These are phyloP conservation scores for Bovichtus diacanthus DNA, from an alignment of 2,797 vertebrate species.

Conservation along the genomic window DNA sequence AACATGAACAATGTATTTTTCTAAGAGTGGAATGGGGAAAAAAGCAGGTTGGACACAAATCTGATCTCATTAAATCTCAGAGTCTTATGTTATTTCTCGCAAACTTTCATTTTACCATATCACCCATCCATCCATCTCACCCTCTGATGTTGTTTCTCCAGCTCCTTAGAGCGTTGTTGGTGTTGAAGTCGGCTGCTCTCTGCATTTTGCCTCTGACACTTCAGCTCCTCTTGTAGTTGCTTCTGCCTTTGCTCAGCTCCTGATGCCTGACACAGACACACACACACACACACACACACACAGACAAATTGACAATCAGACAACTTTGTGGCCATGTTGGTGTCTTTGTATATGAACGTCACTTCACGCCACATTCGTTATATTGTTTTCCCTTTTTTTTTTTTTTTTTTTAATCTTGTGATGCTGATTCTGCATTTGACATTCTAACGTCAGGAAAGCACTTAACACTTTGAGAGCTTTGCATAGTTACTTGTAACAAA, in stretches of 20 bases:
- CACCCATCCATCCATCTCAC: constrained; percentile 56
- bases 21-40: background rate
- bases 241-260: constrained; percentile 81
- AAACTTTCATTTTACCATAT: background rate
- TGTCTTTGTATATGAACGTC: background rate
- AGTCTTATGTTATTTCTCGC: background rate
- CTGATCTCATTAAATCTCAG: background rate
- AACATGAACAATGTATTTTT: background rate
- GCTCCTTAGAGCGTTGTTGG: constrained; percentile 82
- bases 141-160: constrained; percentile 86
- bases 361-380: background rate
- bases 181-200: constrained; percentile 83
- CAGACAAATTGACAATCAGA: background rate
- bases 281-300: constrained; percentile 32
- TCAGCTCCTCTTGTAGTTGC: constrained; percentile 87
- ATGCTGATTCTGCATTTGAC: constrained; percentile 2
- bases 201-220: constrained; percentile 86
- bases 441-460: constrained; percentile 20
- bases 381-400: constrained; percentile 1
- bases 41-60: background rate
- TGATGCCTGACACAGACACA: constrained; percentile 70
- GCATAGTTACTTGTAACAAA: background rate
- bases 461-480: constrained; percentile 5
- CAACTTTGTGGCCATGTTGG: background rate
- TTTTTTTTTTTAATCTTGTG: no score